Evolutionary conservation across 2,113 vertebrate genomes (phyloP).

Genomic region (Rafetus swinhoei): DNA sequence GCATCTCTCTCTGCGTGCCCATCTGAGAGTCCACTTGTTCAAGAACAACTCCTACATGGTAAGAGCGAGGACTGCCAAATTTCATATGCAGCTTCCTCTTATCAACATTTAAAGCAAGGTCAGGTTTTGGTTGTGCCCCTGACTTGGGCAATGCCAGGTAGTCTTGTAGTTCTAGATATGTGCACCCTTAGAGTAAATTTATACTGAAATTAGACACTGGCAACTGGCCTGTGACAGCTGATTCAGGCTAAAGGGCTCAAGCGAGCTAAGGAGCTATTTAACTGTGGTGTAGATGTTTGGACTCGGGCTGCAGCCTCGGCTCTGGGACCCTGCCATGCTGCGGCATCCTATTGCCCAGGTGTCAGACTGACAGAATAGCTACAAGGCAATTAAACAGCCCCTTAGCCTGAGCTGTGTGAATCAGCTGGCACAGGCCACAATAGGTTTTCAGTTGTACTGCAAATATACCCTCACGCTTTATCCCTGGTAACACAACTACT

Average conservation of each 20-base stretch:
- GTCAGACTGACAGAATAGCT: background rate
- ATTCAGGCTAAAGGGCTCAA: background rate
- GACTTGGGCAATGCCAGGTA: too few species aligned
- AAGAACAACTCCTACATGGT: too few species aligned
- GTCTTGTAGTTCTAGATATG: background rate
- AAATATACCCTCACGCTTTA: background rate
- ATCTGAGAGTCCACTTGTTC: too few species aligned
- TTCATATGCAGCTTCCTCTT: too few species aligned
- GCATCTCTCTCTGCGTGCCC: too few species aligned
- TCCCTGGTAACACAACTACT: background rate
- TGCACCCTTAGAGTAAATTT: background rate
- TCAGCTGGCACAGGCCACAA: background rate
- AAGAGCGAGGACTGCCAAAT: too few species aligned
- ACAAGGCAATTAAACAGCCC: background rate
- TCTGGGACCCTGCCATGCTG: background rate
- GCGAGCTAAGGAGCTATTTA: background rate
- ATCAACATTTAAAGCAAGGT: too few species aligned
- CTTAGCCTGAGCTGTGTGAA: background rate
- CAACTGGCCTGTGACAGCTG: background rate
- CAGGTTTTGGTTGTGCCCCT: too few species aligned
- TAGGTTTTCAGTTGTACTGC: too few species aligned
- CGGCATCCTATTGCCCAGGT: background rate
- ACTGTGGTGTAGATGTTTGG: background rate
- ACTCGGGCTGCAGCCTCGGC: background rate
- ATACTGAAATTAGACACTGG: background rate